Percentiles rank a stretch among this genome's conserved stretches.
Evolutionary conservation across 2,113 vertebrate genomes (phyloP).

Genomic region (Neogobius melanostomus): DNA sequence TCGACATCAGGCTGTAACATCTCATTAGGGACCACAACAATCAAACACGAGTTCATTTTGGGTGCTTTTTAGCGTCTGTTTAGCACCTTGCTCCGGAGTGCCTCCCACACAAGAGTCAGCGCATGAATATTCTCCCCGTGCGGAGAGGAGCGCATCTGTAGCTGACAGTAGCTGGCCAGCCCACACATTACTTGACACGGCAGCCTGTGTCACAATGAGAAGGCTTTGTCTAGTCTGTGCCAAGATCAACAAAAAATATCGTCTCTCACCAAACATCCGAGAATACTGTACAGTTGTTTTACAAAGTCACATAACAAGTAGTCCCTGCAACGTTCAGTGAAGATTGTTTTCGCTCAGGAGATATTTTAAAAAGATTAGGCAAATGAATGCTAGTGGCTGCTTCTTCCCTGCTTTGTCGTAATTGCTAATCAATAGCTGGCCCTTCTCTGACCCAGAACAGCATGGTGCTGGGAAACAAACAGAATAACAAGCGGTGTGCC

Average conservation of each 20-base stretch:
- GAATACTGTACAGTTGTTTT: not conserved
- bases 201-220: constrained; percentile 57
- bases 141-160: constrained; percentile 49
- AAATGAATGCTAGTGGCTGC: constrained; percentile 18
- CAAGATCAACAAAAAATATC: constrained; percentile 47
- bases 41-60: constrained; percentile 28
- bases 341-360: not conserved
- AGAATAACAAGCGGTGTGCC: constrained; percentile 54
- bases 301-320: constrained; percentile 4
- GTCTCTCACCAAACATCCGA: constrained; percentile 15
- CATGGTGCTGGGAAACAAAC: constrained; percentile 26
- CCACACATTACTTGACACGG: constrained; percentile 60
- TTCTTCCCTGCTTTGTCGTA: constrained; percentile 35
- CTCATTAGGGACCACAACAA: constrained; percentile 31
- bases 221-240: constrained; percentile 48
- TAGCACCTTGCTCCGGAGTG: constrained; percentile 41
- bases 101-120: constrained; percentile 45
- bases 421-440: constrained; percentile 57
- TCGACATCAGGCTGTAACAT: not conserved
- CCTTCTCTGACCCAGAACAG: constrained; percentile 41
- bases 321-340: not conserved
- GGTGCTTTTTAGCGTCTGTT: constrained; percentile 42
- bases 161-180: constrained; percentile 56
- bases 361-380: constrained; percentile 22
- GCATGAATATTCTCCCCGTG: constrained; percentile 39